Conservation (phyloP, 2,888 invertebrate species). For the Sminthurinus aureus region DNA sequence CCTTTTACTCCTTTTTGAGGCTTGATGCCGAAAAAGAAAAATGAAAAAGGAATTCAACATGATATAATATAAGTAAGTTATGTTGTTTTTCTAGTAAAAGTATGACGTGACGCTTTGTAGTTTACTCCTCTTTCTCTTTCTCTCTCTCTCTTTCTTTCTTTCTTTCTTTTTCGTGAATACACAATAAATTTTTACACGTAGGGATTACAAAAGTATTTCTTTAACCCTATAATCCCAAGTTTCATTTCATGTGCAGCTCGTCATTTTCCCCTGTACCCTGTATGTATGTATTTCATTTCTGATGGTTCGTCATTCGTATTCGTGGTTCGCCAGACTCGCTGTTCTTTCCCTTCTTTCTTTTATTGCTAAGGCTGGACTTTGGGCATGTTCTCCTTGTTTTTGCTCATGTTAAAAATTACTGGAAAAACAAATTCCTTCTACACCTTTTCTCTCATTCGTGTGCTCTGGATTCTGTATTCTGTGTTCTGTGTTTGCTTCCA, state of each 20-base stretch:
- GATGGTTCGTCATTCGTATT: background rate
- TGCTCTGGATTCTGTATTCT: no score
- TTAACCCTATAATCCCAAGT: constrained; percentile 22
- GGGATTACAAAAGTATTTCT: constrained; percentile 31
- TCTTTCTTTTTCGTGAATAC: constrained; percentile 24
- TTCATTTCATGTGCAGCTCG: constrained; percentile 9
- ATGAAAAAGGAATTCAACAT: no score
- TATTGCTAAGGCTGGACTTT: background rate
- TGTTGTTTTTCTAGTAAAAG: background rate
- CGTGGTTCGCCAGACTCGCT: background rate
- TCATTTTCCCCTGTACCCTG: background rate
- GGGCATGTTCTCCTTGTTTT: no score
- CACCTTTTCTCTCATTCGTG: no score
- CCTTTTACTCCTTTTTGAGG: no score
- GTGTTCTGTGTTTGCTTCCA: no score
- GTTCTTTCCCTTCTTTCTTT: background rate
- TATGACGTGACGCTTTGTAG: constrained; percentile 47
- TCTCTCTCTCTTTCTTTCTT: background rate
- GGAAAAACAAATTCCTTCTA: no score
- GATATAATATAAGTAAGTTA: constrained; percentile 2
- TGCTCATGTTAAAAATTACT: no score
- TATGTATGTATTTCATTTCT: no score
- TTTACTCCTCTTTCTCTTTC: constrained; percentile 23
- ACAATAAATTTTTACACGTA: constrained; percentile 41
- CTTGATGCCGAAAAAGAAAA: no score